phyloP scores from a whole-genome alignment of 2,113 vertebrate genomes.

The Upupa epops region DNA sequence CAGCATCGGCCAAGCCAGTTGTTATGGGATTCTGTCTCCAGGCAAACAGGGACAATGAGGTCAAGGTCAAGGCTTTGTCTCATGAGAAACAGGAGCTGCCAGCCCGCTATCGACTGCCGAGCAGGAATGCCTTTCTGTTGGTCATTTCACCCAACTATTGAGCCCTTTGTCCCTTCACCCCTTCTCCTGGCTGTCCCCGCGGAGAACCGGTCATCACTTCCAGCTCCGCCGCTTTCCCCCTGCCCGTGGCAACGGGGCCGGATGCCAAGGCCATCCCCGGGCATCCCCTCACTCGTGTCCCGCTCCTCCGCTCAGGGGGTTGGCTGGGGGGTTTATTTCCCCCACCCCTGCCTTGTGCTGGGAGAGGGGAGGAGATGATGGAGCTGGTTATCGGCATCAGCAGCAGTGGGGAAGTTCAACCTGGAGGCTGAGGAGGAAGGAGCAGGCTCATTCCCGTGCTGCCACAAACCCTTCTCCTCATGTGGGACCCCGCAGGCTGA shows the following conservation, averaged over 20 bases:
- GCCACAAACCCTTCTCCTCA: background rate
- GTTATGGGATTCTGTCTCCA: slow-evolving; percentile 75
- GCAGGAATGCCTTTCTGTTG: slow-evolving; percentile 58
- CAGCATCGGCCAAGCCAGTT: slow-evolving; percentile 78
- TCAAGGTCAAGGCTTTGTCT: slow-evolving; percentile 90
- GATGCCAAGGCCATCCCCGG: background rate
- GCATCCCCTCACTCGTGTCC: background rate
- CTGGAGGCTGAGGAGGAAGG: background rate
- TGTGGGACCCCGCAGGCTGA: background rate
- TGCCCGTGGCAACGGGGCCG: background rate
- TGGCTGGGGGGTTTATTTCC: background rate
- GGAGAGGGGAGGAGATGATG: no score
- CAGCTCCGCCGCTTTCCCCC: background rate
- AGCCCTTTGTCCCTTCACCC: background rate
- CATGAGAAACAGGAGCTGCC: slow-evolving; percentile 83
- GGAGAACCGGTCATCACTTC: background rate
- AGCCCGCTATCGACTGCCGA: slow-evolving; percentile 78
- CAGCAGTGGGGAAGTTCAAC: background rate
- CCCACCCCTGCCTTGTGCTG: background rate
- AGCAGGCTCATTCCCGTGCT: background rate
- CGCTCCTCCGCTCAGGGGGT: background rate
- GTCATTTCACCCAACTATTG: background rate
- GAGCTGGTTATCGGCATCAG: background rate
- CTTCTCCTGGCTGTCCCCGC: background rate
- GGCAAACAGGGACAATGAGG: slow-evolving; percentile 78